Conservation (phyloP, 2,888 invertebrate genomes). For the Heliconius charithonia region DNA sequence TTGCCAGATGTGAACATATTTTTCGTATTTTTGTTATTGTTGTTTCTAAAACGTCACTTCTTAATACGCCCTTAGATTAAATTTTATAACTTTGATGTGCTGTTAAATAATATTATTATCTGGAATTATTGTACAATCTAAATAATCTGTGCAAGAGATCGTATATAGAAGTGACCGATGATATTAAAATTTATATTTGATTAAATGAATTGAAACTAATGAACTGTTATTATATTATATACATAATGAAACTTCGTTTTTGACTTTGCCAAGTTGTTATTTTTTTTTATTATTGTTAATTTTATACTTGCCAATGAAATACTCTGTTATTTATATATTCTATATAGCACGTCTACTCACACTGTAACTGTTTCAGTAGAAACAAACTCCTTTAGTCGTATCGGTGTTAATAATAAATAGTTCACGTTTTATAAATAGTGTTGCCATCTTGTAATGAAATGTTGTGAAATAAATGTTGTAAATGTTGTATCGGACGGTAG, state of each 20-base stretch:
- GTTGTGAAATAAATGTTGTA: constrained; percentile 78
- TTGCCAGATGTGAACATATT: constrained; percentile 29
- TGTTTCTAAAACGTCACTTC: constrained; percentile 9
- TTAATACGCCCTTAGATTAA: neutral
- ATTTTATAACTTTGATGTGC: neutral
- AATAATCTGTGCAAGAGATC: neutral
- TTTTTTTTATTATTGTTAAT: constrained; percentile 4
- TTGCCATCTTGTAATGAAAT: constrained; percentile 76
- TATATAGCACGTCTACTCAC: constrained; percentile 57
- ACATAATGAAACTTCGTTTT: neutral
- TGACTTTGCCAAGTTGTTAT: constrained; percentile 13
- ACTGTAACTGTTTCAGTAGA: constrained; percentile 55
- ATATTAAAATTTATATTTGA: neutral
- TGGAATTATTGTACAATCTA: neutral
- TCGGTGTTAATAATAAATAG: constrained; percentile 75
- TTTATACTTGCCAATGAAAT: constrained; percentile 36
- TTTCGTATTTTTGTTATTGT: neutral
- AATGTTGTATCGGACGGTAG: constrained; percentile 71
- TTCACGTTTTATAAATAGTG: constrained; percentile 67
- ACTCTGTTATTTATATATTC: constrained; percentile 24
- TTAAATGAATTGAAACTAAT: constrained; percentile 11
- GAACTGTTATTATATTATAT: constrained; percentile 5
- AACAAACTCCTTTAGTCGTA: constrained; percentile 75
- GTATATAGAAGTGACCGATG: constrained; percentile 5
- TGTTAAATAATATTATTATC: neutral